A percentile compares a stretch with the other conserved stretches of the same genome.
Conservation (phyloP, 2,888 invertebrate species). For the Caenorhabditis sp. region DNA sequence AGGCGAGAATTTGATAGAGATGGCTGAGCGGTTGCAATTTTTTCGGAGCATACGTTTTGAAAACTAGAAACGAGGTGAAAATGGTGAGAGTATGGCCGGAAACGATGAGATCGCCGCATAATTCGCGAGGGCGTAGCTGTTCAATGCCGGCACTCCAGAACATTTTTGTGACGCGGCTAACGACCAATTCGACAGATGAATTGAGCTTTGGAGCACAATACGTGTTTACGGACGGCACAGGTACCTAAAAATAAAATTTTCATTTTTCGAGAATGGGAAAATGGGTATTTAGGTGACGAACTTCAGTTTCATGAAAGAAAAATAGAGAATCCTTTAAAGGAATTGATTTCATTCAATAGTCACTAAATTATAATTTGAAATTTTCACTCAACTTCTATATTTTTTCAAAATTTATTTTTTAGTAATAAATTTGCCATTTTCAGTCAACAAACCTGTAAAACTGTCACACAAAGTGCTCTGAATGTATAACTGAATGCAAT, state of each 20-base stretch:
- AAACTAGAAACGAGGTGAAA: conserved; percentile 59
- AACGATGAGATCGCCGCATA: conserved; percentile 70
- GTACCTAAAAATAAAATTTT: conserved; percentile 51
- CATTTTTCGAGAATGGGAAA: background rate
- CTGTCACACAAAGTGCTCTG: conserved; percentile 64
- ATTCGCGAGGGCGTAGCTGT: conserved; percentile 51
- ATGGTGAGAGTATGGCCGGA: conserved; percentile 68
- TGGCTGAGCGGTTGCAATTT: conserved; percentile 48
- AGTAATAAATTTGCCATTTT: no score
- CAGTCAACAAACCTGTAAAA: conserved; percentile 57
- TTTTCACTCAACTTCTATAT: no score
- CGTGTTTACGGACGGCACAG: conserved; percentile 67
- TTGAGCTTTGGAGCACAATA: conserved; percentile 67
- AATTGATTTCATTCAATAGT: no score
- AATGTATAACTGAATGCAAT: conserved; percentile 60
- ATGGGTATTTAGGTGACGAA: background rate
- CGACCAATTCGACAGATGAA: conserved; percentile 41
- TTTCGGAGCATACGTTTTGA: conserved; percentile 62
- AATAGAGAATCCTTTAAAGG: no score
- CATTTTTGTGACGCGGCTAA: conserved; percentile 55
- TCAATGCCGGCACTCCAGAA: conserved; percentile 70
- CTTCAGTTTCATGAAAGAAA: background rate
- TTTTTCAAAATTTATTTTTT: no score
- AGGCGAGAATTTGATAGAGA: conserved; percentile 58
- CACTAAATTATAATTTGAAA: no score